Base-by-base conservation (phyloP, 1,140 invertebrate genomes). In the Hycleus cichorii region DNA sequence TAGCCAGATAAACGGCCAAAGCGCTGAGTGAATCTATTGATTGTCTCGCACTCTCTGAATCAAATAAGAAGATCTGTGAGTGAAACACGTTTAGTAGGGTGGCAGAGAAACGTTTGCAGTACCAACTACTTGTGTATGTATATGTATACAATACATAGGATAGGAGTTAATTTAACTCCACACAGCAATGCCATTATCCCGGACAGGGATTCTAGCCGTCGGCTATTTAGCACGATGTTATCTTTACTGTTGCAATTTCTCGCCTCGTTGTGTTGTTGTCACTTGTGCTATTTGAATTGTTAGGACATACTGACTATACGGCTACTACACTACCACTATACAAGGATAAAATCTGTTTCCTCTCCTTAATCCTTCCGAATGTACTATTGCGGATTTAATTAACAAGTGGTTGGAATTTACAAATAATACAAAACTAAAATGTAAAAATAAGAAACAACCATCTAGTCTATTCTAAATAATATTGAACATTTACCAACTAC, bases 221-320 rank as follows among this genome's bases (percentile, higher is more conserved):
- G 67, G 63, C 63, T 58, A 60, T 65, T 68, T 68, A 68, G 57
- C 62, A 50, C 57, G 60, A 64, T 66, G 66, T 68, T 68, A 65
- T 68, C 66, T 66, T 64, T 68, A 59, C 50, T 68, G 64, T 66
- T 54, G 64, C 64, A 68, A 68, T 65, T 62, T 68, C 65, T 64
- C 65, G 65, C 56, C 58, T 63, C 62, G 65, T 66, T 62, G 60
- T 66, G 48, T 51, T 50, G 51, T 58, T 58, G 60, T 62, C 59
- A 58, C 60, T 51, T 52, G 40, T 49, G 51, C 39, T n/a, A 44
- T 57, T 52, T 49, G 59, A 61, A 51, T 52, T 49, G 54, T 32
- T 50, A 49, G 50, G 49, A 12, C 49, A 49, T 32, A 5, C 32
- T 32, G 32, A 32, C 32, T 32, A 32, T 4, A 32, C 45, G 55